These are phyloP conservation scores for Drosophila hamatofila DNA, from an alignment of 2,888 invertebrate species.

Conservation along the genomic window DNA sequence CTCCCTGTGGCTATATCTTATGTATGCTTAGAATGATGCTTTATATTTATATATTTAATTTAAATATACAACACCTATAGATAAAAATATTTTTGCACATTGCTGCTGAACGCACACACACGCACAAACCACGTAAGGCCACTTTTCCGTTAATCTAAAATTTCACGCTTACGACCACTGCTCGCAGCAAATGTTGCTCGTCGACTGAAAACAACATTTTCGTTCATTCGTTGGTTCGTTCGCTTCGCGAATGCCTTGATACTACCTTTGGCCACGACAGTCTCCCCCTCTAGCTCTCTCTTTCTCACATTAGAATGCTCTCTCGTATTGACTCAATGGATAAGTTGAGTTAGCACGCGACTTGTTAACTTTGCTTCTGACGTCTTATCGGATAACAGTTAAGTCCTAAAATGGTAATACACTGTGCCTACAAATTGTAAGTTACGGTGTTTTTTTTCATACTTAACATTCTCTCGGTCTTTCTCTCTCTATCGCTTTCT, in stretches of 20 bases:
- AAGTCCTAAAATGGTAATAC: slow-evolving; percentile 69
- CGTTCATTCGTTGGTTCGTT: slow-evolving; percentile 19
- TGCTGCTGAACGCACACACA: slow-evolving; percentile 60
- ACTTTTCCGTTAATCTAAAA: slow-evolving; percentile 36
- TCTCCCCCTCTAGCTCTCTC: slow-evolving; percentile 4
- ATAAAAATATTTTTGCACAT: slow-evolving; percentile 80
- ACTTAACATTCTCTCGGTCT: slow-evolving; percentile 3
- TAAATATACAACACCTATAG: slow-evolving; percentile 76
- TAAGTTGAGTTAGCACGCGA: slow-evolving; percentile 37
- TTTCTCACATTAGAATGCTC: slow-evolving; percentile 11
- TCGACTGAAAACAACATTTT: slow-evolving; percentile 66
- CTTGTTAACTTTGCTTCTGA: slow-evolving; percentile 38
- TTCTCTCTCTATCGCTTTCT: slow-evolving; percentile 16
- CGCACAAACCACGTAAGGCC: slow-evolving; percentile 55
- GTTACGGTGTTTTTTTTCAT: slow-evolving; percentile 8
- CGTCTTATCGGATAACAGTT: slow-evolving; percentile 50
- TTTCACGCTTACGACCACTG: slow-evolving; percentile 53
- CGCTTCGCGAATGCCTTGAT: slow-evolving; percentile 28
- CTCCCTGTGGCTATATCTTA: slow-evolving; percentile 3
- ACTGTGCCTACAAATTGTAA: slow-evolving; percentile 30
- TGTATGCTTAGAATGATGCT: slow-evolving; percentile 45
- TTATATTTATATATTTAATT: slow-evolving; percentile 72
- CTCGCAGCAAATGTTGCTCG: slow-evolving; percentile 70
- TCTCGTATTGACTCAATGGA: slow-evolving; percentile 3
- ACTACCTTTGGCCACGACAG: slow-evolving; percentile 34